Percentiles rank a stretch among this genome's conserved stretches.
Conservation (phyloP, 2,797 vertebrate species). For the Mus minutoides region DNA sequence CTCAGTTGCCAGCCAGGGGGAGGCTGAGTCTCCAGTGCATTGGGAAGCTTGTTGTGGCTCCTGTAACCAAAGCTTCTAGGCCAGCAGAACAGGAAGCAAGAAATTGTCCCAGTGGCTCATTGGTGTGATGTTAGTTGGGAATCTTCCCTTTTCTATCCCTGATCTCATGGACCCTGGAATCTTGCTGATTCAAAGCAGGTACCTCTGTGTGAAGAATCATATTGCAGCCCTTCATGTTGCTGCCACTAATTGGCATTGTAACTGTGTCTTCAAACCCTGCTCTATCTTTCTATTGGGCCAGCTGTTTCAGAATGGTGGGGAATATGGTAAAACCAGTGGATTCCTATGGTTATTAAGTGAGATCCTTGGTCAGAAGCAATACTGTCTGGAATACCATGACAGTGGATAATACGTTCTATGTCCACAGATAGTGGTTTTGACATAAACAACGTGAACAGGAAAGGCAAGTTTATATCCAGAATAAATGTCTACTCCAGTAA, state of each 20-base stretch:
- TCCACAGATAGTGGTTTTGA: not conserved
- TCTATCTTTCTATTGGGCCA: not conserved
- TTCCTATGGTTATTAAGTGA: not conserved
- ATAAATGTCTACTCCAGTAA: not conserved
- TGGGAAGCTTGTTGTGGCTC: not conserved
- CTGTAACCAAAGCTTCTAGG: not conserved
- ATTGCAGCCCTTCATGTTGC: not conserved
- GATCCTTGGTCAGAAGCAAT: not conserved
- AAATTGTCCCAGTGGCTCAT: not conserved
- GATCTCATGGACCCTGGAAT: not conserved
- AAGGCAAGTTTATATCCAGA: not conserved
- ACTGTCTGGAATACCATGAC: not conserved
- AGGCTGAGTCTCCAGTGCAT: not conserved
- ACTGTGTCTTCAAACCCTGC: not conserved
- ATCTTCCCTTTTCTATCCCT: not conserved
- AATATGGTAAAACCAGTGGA: not conserved
- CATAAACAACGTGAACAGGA: not conserved
- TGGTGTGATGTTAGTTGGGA: not conserved
- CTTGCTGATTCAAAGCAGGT: not conserved
- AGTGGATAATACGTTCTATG: not conserved
- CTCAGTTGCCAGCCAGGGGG: too few species aligned
- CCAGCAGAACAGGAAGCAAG: not conserved
- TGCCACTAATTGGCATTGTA: not conserved
- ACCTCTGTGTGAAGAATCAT: not conserved
- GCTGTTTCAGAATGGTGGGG: not conserved